Evolutionary conservation across 2,888 invertebrate genomes (phyloP).

Genomic region (Tenthredo distinguenda): DNA sequence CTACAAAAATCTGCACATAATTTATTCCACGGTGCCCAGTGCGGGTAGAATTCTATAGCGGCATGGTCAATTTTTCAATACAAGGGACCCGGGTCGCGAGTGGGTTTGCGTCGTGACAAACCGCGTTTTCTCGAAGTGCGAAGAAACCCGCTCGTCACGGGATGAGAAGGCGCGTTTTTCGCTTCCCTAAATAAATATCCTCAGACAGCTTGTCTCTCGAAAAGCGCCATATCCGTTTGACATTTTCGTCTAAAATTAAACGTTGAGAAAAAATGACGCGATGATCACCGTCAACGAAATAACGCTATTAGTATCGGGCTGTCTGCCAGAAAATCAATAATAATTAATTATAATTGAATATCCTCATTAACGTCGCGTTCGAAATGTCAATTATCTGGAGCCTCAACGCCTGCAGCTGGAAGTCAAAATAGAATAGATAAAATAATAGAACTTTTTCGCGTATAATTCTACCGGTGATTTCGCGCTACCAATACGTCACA

Average conservation of each 20-base stretch:
- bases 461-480: neutral
- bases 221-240: conserved; percentile 6
- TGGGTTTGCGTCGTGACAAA: neutral
- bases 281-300: neutral
- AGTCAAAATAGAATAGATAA: conserved; percentile 30
- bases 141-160: neutral
- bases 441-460: neutral
- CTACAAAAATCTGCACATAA: neutral
- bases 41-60: neutral
- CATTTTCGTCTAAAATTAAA: conserved; percentile 34
- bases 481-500: neutral
- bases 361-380: conserved; percentile 59
- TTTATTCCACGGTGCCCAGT: neutral
- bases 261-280: conserved; percentile 6
- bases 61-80: neutral
- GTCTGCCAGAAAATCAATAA: conserved; percentile 62
- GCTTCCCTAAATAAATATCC: conserved; percentile 19
- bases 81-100: neutral
- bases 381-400: conserved; percentile 54
- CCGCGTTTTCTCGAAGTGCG: neutral
- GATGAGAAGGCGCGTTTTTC: conserved; percentile 19
- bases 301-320: conserved; percentile 56
- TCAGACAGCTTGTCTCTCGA: conserved; percentile 21
- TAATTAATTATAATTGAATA: conserved; percentile 68
- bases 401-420: neutral